Conservation (phyloP, 1,140 invertebrate species). For the Cyrtorhinus lividipennis region DNA sequence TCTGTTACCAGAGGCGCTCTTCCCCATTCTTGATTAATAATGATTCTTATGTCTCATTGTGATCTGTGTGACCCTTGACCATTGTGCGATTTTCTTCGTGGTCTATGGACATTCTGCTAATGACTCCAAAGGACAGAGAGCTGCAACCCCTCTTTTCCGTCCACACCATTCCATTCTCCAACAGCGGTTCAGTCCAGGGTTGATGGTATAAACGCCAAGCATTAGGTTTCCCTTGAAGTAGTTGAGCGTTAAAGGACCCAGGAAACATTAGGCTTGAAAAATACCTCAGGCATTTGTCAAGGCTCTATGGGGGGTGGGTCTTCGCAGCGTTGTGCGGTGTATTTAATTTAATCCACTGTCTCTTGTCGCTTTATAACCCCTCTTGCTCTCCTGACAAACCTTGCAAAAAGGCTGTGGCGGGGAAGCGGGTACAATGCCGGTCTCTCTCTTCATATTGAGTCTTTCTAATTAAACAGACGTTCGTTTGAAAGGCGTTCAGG, state of each 20-base stretch:
- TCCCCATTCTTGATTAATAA: no score
- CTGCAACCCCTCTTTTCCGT: no score
- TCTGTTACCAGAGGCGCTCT: no score
- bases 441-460: constrained; percentile 6
- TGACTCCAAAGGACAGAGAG: no score
- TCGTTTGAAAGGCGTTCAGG: neutral
- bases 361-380: neutral
- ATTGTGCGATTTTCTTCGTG: no score
- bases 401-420: neutral
- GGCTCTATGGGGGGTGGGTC: no score
- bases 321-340: neutral
- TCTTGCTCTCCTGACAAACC: neutral
- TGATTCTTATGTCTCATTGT: no score
- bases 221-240: neutral
- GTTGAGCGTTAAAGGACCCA: neutral
- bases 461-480: constrained; percentile 5
- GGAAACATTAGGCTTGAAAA: neutral
- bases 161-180: no score
- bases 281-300: neutral
- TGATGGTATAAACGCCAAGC: neutral
- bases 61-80: no score
- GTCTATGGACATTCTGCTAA: no score
- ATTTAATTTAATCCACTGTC: neutral
- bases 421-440: neutral
- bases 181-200: no score